Conservation (phyloP, 2,888 invertebrate genomes). For the Alloplasta piceator region DNA sequence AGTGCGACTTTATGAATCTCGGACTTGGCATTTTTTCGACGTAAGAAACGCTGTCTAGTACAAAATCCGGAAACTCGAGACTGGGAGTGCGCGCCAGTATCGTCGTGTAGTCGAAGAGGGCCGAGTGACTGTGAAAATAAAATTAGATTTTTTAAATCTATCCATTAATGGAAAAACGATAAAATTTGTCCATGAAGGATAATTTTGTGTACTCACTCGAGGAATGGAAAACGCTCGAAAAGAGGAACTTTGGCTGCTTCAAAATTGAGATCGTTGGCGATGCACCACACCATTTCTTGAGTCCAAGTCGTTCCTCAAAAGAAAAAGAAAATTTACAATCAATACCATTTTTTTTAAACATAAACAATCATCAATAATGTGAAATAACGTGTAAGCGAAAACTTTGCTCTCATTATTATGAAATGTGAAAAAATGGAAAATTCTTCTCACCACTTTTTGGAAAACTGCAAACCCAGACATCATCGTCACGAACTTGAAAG, state of each 20-base stretch:
- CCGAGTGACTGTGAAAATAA: constrained; percentile 67
- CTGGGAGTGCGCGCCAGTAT: constrained; percentile 74
- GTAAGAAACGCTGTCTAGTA: constrained; percentile 74
- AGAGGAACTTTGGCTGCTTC: constrained; percentile 85
- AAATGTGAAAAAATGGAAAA: background rate
- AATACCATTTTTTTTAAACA: background rate
- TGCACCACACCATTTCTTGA: constrained; percentile 90
- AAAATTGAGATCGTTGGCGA: constrained; percentile 87
- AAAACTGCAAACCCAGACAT: constrained; percentile 85
- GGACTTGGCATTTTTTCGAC: constrained; percentile 84
- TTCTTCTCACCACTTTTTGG: constrained; percentile 85
- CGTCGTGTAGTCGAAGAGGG: constrained; percentile 82
- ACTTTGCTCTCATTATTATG: background rate
- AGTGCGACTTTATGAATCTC: constrained; percentile 87
- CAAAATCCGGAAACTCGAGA: constrained; percentile 71
- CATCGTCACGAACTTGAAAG: constrained; percentile 84
- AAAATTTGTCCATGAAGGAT: background rate
- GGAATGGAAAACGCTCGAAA: constrained; percentile 88
- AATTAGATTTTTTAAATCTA: background rate
- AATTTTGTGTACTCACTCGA: constrained; percentile 87
- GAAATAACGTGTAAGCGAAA: too few relatives aligned
- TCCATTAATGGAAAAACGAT: background rate
- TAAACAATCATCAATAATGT: background rate
- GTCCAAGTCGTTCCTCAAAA: constrained; percentile 90
- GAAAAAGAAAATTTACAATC: background rate